Evolutionary conservation across 2,888 invertebrate genomes (phyloP), one percentile per base, ranked within the genome.

Genomic region (Onthophagus sagittarius): DNA sequence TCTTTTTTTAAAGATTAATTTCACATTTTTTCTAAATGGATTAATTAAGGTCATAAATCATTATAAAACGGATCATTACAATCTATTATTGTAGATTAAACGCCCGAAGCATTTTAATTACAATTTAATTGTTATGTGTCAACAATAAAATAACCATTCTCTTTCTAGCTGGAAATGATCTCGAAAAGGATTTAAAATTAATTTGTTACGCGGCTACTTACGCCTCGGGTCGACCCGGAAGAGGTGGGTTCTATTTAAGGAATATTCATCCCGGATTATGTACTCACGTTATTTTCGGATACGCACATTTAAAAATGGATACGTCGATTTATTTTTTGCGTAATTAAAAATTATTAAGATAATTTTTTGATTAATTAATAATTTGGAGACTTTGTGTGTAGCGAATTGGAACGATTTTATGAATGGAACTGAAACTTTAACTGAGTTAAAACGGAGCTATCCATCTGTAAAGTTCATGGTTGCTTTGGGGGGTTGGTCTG

Each of bases 261-360:
- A n/a, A 67, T 67, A 5, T 67, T 31, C 23, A 67, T 32, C 23
- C 67, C 14, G 9, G 32, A 15, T 67, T 67, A 32, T 67, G 67
- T 32, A 67, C 31, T 1, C 67, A 67, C 31, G 67, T 67, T 67
- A 67, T 67, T 23, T 67, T 67, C n/a, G 67, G 31, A 7, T 67
- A 31, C 9, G 31, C 32, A 31, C 67, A 32, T 31, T 31, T 67
- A 13, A 67, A 67, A 9, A 67, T 23, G 67, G 31, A 67, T 23
- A 32, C 23, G 9, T 15, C 67, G 0, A 9, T 67, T n/a, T 31
- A 23, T 23, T 5, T 15, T 2, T 32, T 67, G 5, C 31, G 67
- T 67, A 67, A 67, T 5, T 67, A n/a, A 23, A n/a, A 15, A n/a
- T 23, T n/a, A 67, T 31, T 67, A 4, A n/a, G n/a, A 5, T n/a